phyloP scores from a whole-genome alignment of 2,888 invertebrate species.

The Antheraea yamamai region DNA sequence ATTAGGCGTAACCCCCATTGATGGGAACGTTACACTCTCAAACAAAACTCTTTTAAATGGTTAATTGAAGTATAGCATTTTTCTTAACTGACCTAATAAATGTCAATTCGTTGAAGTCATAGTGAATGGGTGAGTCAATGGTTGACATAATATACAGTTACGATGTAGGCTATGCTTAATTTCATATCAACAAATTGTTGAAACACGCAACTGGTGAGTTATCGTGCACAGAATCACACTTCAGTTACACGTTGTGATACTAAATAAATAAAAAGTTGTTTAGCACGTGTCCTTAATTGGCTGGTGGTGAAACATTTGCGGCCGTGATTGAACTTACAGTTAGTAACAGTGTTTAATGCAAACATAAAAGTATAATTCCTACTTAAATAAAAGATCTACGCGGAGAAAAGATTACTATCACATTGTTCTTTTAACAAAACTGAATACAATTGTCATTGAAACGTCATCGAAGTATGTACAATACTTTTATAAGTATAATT shows the following conservation, averaged over 20 bases:
- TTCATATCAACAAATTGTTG: conserved; percentile 43
- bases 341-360: conserved; percentile 13
- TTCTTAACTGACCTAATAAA: conserved; percentile 47
- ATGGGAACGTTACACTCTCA: conserved; percentile 31
- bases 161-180: conserved; percentile 39
- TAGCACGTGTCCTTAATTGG: conserved; percentile 16
- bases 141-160: conserved; percentile 46
- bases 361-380: conserved; percentile 3
- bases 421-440: neutral
- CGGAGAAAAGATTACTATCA: neutral
- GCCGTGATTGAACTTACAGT: conserved; percentile 20
- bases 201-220: conserved; percentile 29
- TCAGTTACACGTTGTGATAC: conserved; percentile 13
- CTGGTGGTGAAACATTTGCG: conserved; percentile 14
- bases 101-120: conserved; percentile 36
- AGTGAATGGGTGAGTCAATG: conserved; percentile 50
- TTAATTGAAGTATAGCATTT: conserved; percentile 48
- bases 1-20: conserved; percentile 38
- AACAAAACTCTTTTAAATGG: conserved; percentile 32
- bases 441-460: neutral
- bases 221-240: conserved; percentile 11
- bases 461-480: conserved; percentile 1
- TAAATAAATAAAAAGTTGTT: conserved; percentile 22
- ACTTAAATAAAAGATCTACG: neutral
- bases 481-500: neutral